phyloP scores from a whole-genome alignment of 2,888 invertebrate genomes.

The Smittia aterrima region DNA sequence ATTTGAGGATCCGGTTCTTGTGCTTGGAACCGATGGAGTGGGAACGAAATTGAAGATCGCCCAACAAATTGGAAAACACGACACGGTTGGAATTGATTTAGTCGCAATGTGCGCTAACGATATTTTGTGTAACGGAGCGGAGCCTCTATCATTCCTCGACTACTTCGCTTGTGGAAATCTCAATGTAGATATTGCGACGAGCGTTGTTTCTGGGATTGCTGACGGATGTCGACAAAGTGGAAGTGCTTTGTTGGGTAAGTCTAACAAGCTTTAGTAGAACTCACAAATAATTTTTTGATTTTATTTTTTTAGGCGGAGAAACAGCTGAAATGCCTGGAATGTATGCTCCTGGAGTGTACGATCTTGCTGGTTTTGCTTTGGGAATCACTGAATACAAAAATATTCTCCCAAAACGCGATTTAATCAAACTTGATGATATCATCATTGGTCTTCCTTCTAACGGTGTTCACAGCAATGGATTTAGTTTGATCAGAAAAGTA shows the following conservation, averaged over 20 bases:
- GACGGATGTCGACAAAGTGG: conserved; percentile 81
- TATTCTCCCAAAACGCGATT: conserved; percentile 70
- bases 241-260: conserved; percentile 80
- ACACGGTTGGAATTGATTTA: conserved; percentile 87
- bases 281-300: conserved; percentile 10
- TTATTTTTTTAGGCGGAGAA: conserved; percentile 69
- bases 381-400: conserved; percentile 81
- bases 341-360: conserved; percentile 83
- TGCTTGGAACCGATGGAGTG: conserved; percentile 96
- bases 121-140: conserved; percentile 91
- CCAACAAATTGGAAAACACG: conserved; percentile 70
- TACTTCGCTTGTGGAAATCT: conserved; percentile 84
- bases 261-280: neutral
- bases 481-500: conserved; percentile 85
- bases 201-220: conserved; percentile 76
- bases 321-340: conserved; percentile 95
- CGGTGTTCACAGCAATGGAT: conserved; percentile 96
- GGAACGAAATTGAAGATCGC: conserved; percentile 96
- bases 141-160: conserved; percentile 93
- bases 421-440: conserved; percentile 73
- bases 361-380: conserved; percentile 93
- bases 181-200: conserved; percentile 64
- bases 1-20: conserved; percentile 58
- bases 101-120: conserved; percentile 99
- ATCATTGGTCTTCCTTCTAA: conserved; percentile 87